These are phyloP conservation scores for Oryctes rhinoceros DNA, from an alignment of 1,140 invertebrate genomes.

Conservation along the genomic window DNA sequence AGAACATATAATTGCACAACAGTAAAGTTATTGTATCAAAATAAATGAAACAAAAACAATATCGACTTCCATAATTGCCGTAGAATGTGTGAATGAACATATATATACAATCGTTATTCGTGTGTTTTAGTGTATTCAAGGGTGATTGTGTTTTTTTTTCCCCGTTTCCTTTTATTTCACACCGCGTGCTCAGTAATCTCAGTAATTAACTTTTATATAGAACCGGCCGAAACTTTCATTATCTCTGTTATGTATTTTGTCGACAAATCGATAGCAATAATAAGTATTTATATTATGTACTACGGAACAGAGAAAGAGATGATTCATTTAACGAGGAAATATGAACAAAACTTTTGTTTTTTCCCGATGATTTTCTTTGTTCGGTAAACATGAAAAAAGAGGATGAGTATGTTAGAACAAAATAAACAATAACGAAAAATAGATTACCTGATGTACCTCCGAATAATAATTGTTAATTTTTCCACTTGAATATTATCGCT, in stretches of 20 bases:
- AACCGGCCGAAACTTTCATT: conserved; percentile 20
- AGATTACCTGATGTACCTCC: conserved; percentile 36
- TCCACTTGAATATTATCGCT: conserved; percentile 36
- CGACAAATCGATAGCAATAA: conserved; percentile 35
- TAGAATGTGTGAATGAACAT: conserved; percentile 15
- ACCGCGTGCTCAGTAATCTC: conserved; percentile 4
- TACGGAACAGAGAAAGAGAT: not conserved
- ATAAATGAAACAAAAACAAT: conserved; percentile 29
- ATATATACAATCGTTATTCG: not conserved
- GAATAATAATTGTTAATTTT: conserved; percentile 34
- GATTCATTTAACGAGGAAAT: conserved; percentile 11
- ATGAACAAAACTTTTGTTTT: not conserved
- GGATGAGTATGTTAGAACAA: not conserved
- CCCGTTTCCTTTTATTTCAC: not conserved
- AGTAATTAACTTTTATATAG: conserved; percentile 32
- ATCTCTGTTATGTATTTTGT: conserved; percentile 29
- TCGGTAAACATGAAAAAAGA: not conserved
- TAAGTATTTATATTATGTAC: conserved; percentile 33
- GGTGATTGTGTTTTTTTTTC: conserved; percentile 5
- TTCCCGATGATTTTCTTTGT: not conserved
- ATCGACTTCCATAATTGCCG: conserved; percentile 30
- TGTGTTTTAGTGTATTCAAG: not conserved
- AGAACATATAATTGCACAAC: conserved; percentile 11
- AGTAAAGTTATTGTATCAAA: not conserved
- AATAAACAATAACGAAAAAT: conserved; percentile 30